phyloP scores from a whole-genome alignment of 2,888 invertebrate species.

The Zelleria hepariella region DNA sequence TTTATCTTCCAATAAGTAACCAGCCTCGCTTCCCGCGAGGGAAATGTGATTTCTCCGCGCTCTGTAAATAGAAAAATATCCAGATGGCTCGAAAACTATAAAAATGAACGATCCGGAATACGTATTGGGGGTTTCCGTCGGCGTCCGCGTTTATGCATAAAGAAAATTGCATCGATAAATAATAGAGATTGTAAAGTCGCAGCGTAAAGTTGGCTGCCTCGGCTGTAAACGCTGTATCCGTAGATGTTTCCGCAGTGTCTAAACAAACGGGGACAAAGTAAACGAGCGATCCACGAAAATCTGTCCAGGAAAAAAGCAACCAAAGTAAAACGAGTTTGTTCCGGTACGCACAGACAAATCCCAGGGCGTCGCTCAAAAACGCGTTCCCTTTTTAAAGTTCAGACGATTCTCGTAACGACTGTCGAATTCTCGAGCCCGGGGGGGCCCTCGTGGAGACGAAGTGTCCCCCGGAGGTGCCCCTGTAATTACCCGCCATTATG shows the following conservation, averaged over 20 bases:
- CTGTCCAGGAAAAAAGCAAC: constrained; percentile 31
- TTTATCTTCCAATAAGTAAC: constrained; percentile 64
- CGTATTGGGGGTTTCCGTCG: constrained; percentile 50
- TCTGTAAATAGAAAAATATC: constrained; percentile 38
- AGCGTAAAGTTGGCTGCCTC: constrained; percentile 27
- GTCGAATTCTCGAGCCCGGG: constrained; percentile 60
- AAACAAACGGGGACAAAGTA: constrained; percentile 4
- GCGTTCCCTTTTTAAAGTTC: constrained; percentile 68
- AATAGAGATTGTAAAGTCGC: constrained; percentile 35
- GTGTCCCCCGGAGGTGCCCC: constrained; percentile 63
- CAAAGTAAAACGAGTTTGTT: constrained; percentile 38
- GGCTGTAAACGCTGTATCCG: constrained; percentile 29
- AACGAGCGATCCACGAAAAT: constrained; percentile 21
- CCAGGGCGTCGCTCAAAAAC: constrained; percentile 60
- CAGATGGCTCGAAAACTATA: constrained; percentile 62
- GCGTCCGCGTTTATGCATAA: constrained; percentile 46
- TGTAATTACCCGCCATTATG: constrained; percentile 70
- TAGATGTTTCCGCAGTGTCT: constrained; percentile 10
- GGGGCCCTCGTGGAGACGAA: constrained; percentile 50
- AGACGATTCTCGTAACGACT: constrained; percentile 69
- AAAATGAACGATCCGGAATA: constrained; percentile 57
- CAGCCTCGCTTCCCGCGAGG: constrained; percentile 43
- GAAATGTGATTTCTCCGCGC: constrained; percentile 34
- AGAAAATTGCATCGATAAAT: constrained; percentile 38
- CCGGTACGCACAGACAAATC: constrained; percentile 44